These are phyloP conservation scores for Prinia subflava DNA, from an alignment of 2,113 vertebrate species.

Conservation along the genomic window DNA sequence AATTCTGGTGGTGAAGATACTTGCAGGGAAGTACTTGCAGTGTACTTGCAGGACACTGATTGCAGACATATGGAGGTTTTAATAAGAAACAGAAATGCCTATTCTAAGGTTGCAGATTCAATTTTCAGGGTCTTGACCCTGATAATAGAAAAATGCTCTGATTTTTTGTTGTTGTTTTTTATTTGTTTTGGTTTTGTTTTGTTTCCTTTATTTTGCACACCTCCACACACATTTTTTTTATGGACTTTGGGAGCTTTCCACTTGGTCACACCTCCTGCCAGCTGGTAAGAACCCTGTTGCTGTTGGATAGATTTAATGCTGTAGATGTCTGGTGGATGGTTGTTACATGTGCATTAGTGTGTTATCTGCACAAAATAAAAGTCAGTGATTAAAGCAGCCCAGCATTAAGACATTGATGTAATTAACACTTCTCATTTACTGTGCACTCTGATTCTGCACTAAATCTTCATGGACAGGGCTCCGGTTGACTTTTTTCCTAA, in stretches of 20 bases:
- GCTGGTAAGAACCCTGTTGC: background rate
- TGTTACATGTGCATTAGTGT: rapidly evolving
- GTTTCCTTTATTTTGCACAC: background rate
- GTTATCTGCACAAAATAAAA: background rate
- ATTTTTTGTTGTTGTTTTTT: background rate
- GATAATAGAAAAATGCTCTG: background rate
- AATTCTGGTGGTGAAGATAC: background rate
- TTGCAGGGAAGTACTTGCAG: background rate
- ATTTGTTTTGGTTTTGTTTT: background rate
- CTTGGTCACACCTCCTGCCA: background rate
- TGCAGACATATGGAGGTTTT: background rate
- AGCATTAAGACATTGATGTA: background rate
- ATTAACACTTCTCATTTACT: background rate
- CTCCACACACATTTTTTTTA: background rate
- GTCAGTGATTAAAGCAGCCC: background rate
- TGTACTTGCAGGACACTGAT: no score
- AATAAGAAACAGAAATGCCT: background rate
- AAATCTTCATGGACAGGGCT: background rate
- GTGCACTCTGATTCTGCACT: background rate
- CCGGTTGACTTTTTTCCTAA: background rate
- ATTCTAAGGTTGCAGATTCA: background rate
- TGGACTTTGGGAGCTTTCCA: background rate
- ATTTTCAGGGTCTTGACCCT: background rate
- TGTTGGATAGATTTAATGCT: background rate
- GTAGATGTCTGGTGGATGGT: background rate